Conservation (phyloP, 2,888 invertebrate species). For the Ommatoiulus sabulosus region DNA sequence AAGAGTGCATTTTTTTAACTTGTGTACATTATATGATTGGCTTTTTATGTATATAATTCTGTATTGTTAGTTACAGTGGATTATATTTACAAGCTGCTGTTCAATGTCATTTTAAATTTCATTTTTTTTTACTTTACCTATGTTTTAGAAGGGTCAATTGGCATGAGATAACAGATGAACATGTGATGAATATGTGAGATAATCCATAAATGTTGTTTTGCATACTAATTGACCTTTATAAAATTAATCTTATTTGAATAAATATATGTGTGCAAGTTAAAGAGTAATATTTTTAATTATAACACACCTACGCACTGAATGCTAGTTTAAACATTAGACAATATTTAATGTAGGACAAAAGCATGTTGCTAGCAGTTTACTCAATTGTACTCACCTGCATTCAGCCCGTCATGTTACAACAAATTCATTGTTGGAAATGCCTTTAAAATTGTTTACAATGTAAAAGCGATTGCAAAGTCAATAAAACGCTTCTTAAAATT, state of each 20-base stretch:
- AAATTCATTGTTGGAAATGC: constrained; percentile 36
- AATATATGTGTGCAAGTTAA: constrained; percentile 7
- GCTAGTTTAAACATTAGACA: constrained; percentile 16
- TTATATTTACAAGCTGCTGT: not conserved
- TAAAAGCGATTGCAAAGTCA: constrained; percentile 24
- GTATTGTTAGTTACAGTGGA: not conserved
- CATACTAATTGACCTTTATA: not conserved
- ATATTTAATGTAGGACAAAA: not conserved
- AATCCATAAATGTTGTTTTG: not conserved
- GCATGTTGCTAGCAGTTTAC: not conserved
- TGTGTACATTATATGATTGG: not conserved
- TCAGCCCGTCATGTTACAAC: constrained; percentile 23
- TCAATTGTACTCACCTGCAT: not conserved
- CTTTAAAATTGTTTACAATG: constrained; percentile 17
- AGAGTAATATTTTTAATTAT: constrained; percentile 36
- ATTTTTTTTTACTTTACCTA: not conserved
- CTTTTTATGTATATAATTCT: not conserved
- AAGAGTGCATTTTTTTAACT: not conserved
- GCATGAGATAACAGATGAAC: not conserved
- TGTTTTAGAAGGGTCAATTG: not conserved
- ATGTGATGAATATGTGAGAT: not conserved
- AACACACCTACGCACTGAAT: not conserved
- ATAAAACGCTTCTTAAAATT: constrained; percentile 22
- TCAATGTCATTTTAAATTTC: not conserved
- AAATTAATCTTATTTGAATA: not conserved